Conservation (phyloP, 92 coral and sea anemone genomes). For the Phenganax marumi region DNA sequence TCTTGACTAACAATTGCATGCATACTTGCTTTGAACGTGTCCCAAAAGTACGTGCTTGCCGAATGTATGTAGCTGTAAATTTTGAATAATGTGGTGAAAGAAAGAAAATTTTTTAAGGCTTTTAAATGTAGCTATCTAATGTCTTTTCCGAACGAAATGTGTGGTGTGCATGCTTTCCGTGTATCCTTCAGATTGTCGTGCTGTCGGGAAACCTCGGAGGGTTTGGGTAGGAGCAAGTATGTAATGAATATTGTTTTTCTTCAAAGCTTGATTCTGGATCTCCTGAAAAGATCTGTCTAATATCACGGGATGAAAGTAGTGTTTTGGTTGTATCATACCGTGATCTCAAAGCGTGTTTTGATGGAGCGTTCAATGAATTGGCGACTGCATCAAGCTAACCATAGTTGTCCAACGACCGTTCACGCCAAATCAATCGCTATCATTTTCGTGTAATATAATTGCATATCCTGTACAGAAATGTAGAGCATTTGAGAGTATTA, state of each 20-base stretch:
- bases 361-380: slow-evolving; percentile 85
- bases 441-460: slow-evolving; percentile 15
- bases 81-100: too few relatives aligned
- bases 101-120: too few relatives aligned
- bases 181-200: too few relatives aligned
- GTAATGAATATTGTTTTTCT: not conserved
- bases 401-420: not conserved
- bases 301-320: slow-evolving; percentile 94
- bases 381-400: slow-evolving; percentile 20
- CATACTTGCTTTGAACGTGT: too few relatives aligned
- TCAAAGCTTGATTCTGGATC: slow-evolving; percentile 92
- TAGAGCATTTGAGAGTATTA: slow-evolving; percentile 11
- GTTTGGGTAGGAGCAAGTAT: too few relatives aligned
- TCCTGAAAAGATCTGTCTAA: slow-evolving; percentile 82
- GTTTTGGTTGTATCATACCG: slow-evolving; percentile 90
- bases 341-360: slow-evolving; percentile 85
- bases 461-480: slow-evolving; percentile 30
- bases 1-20: too few relatives aligned
- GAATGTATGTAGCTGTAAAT: too few relatives aligned
- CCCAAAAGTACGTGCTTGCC: too few relatives aligned
- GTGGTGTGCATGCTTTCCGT: too few relatives aligned
- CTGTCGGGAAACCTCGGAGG: too few relatives aligned
- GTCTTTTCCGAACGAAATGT: too few relatives aligned
- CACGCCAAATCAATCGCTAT: not conserved
- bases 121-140: too few relatives aligned